These are phyloP conservation scores for Xiphorhynchus erythropygius DNA, from an alignment of 2,797 vertebrate genomes.

Conservation along the genomic window DNA sequence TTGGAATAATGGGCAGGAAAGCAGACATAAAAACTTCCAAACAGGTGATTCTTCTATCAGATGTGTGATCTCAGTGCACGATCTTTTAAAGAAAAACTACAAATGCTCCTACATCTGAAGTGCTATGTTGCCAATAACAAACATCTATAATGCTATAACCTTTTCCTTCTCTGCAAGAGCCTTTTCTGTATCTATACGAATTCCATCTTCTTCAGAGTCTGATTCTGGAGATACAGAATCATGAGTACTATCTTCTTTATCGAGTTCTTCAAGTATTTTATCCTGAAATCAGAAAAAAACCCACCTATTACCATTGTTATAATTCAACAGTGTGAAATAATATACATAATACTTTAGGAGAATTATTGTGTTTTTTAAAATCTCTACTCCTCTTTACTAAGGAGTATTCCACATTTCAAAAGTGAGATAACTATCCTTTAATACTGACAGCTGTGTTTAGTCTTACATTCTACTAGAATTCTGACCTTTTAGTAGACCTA, in stretches of 20 bases:
- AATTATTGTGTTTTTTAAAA: not conserved
- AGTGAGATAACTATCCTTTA: not conserved
- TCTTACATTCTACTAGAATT: not conserved
- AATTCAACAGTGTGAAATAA: not conserved
- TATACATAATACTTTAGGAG: not conserved
- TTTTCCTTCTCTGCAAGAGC: conserved; percentile 89
- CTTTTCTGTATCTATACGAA: conserved; percentile 79
- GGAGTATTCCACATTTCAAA: not conserved
- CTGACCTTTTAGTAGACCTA: not conserved
- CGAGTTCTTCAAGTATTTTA: conserved; percentile 88
- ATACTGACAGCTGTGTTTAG: not conserved
- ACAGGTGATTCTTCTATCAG: not conserved
- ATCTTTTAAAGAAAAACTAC: not conserved
- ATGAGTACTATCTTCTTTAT: conserved; percentile 86
- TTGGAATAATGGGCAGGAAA: not conserved
- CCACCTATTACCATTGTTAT: not conserved
- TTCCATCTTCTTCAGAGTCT: conserved; percentile 87
- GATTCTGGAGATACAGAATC: conserved; percentile 88
- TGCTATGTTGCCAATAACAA: not conserved
- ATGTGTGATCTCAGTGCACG: not conserved
- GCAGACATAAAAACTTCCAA: not conserved
- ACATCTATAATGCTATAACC: conserved; percentile 48
- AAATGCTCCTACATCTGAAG: not conserved
- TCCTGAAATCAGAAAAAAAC: conserved; percentile 77
- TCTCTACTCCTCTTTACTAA: not conserved